Evolutionary conservation across 1,140 invertebrate genomes (phyloP).

Genomic region (Doryteuthis pealeii): DNA sequence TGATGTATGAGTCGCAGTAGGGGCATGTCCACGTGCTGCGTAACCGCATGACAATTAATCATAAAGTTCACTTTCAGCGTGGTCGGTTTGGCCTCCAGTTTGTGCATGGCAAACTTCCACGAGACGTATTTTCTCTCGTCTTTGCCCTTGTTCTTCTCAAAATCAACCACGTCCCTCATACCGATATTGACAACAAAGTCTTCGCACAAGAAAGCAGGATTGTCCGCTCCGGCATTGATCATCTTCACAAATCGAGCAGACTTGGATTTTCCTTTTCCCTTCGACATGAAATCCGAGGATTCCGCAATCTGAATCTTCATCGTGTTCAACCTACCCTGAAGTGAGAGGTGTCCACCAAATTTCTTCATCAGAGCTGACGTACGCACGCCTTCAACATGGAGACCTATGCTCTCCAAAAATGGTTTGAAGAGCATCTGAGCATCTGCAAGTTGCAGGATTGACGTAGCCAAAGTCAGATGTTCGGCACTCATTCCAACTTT

Average conservation of each 20-base stretch:
- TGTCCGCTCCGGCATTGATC: slow-evolving; percentile 64
- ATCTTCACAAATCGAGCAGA: slow-evolving; percentile 18
- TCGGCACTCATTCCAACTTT: slow-evolving; percentile 47
- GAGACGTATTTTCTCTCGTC: slow-evolving; percentile 60
- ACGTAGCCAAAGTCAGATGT: slow-evolving; percentile 44
- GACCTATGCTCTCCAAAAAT: slow-evolving; percentile 54
- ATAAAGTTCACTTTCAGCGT: slow-evolving; percentile 56
- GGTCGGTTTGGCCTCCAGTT: slow-evolving; percentile 57
- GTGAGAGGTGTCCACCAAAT: slow-evolving; percentile 84
- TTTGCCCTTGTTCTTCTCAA: slow-evolving; percentile 81
- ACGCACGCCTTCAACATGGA: slow-evolving; percentile 55
- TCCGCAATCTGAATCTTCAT: slow-evolving; percentile 93
- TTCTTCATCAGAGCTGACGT: slow-evolving; percentile 67
- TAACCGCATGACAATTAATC: slow-evolving; percentile 51
- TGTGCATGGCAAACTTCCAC: slow-evolving; percentile 54
- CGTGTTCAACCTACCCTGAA: slow-evolving; percentile 82
- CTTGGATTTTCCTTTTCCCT: slow-evolving; percentile 40
- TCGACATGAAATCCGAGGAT: slow-evolving; percentile 36
- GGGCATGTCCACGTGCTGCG: slow-evolving; percentile 85
- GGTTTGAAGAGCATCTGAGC: slow-evolving; percentile 57
- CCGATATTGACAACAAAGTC: slow-evolving; percentile 85
- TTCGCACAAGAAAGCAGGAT: slow-evolving; percentile 89
- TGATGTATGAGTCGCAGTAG: slow-evolving; percentile 89
- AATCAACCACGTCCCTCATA: slow-evolving; percentile 81
- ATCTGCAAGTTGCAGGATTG: slow-evolving; percentile 55